Base-by-base conservation (phyloP, 2,797 vertebrate species). In the Hypotaenidia okinawae region DNA sequence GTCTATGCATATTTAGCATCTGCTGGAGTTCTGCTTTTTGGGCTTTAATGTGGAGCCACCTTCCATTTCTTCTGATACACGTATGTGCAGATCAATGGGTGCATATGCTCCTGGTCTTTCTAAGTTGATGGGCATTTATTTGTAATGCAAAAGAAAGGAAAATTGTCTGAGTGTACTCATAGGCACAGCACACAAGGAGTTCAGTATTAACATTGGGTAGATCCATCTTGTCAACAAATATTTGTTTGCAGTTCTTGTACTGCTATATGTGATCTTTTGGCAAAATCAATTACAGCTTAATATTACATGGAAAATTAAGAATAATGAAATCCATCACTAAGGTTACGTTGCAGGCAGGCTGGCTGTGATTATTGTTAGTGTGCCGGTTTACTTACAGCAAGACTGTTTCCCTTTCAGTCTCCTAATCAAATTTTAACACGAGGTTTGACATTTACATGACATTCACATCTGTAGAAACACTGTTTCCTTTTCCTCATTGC, bases 361-460 rank as follows among this genome's bases (percentile, higher is more conserved):
- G 35, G 52, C 70, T 70, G 90, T 55, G 84, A 43, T 43, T 52
- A 27, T 43, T 87, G 66, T 86, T 90, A 64, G 28, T 9, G 61
- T 30, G 19, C 52, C 49, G 57, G 57, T 80, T 93, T 95, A 87
- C 88, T 87, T 89, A 32, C 0, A 89, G 77, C 3, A 7, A 45
- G 5, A 15, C 27, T 63, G 30, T 72, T 94, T 87, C 9, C 64
- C 64, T 92, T 93, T 61, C 81, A 35, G 62, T 10, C 41, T 78
- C 41, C 93, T 93, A 84, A 95, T 91, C 83, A 81, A 91, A 94
- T 93, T 90, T 94, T 86, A 91, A 90, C 58, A 33, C 35, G 58
- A 54, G n/a, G 33, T 81, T 93, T 96, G 93, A 96, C 95, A 96
- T 96, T 94, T 96, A 90, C 87, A 84, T 94, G 93, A 84, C 93